Evolutionary conservation across 2,888 invertebrate species (phyloP).

Genomic region (Sarcophaga variegata): DNA sequence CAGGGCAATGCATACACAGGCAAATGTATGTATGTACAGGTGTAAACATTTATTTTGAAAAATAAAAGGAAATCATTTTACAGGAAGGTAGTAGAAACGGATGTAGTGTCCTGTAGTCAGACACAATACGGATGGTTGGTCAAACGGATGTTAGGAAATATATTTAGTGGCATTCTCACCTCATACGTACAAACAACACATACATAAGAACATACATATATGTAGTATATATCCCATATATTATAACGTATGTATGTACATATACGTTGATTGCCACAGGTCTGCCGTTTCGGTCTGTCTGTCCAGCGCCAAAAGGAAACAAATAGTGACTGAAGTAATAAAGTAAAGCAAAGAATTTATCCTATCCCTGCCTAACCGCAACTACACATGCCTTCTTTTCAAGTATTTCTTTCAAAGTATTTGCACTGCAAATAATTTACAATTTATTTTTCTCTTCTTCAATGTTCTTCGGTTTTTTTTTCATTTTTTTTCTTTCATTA

Average conservation of each 20-base stretch:
- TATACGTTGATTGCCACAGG: conserved; percentile 13
- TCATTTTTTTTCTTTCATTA: neutral
- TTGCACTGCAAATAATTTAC: conserved; percentile 40
- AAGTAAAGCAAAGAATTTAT: conserved; percentile 51
- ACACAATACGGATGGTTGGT: conserved; percentile 62
- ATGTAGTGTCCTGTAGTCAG: conserved; percentile 65
- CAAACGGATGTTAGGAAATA: conserved; percentile 64
- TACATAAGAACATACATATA: neutral
- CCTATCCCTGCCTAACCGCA: conserved; percentile 18
- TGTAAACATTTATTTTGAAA: conserved; percentile 31
- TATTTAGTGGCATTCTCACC: conserved; percentile 67
- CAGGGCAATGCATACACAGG: neutral
- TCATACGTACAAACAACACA: conserved; percentile 13
- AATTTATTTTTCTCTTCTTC: neutral
- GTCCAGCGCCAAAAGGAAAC: conserved; percentile 27
- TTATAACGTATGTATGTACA: neutral
- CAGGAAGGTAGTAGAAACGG: conserved; percentile 64
- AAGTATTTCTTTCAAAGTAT: conserved; percentile 40
- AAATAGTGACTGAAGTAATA: conserved; percentile 34
- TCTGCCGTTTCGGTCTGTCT: neutral
- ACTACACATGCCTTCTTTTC: neutral
- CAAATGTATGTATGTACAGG: neutral
- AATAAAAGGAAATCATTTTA: conserved; percentile 60
- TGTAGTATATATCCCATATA: neutral
- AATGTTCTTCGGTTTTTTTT: neutral